A percentile compares a stretch with the other conserved stretches of the same genome.
Conservation (phyloP, 2,888 invertebrate genomes). For the Troides aeacus region DNA sequence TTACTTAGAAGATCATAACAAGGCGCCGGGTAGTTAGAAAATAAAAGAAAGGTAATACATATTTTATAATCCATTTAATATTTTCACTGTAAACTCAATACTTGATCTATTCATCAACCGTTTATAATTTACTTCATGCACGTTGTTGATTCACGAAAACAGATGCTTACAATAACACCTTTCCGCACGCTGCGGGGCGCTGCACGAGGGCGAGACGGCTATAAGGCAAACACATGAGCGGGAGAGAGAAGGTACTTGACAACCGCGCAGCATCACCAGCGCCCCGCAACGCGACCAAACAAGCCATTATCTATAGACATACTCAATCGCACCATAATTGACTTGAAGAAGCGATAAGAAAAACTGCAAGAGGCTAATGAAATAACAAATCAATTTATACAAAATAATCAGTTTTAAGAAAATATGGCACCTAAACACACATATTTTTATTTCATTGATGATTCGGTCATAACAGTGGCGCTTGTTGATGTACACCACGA, state of each 20-base stretch:
- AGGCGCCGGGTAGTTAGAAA: too few species aligned
- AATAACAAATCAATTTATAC: conserved; percentile 32
- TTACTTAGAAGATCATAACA: too few species aligned
- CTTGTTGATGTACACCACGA: too few species aligned
- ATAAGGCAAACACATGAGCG: conserved; percentile 22
- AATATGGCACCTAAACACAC: conserved; percentile 24
- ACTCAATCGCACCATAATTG: conserved; percentile 71
- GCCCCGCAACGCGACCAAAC: conserved; percentile 16
- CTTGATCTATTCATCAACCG: conserved; percentile 73
- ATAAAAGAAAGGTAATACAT: conserved; percentile 34
- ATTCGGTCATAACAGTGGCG: too few species aligned
- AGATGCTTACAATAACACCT: conserved; percentile 46
- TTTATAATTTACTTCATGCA: conserved; percentile 69
- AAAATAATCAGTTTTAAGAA: conserved; percentile 26
- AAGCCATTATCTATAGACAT: conserved; percentile 40
- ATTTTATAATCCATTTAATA: conserved; percentile 70
- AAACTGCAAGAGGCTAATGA: conserved; percentile 37
- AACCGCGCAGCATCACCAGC: neutral
- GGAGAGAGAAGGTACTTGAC: conserved; percentile 12
- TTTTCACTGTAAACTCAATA: conserved; percentile 77
- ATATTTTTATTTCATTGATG: too few species aligned
- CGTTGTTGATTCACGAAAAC: conserved; percentile 57
- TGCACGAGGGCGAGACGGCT: conserved; percentile 29
- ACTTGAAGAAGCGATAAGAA: conserved; percentile 59
- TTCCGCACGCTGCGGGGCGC: conserved; percentile 41